A percentile compares a stretch with the other conserved stretches of the same genome.
phyloP scores from a whole-genome alignment of 2,888 invertebrate genomes.

The Carabus problematicus region DNA sequence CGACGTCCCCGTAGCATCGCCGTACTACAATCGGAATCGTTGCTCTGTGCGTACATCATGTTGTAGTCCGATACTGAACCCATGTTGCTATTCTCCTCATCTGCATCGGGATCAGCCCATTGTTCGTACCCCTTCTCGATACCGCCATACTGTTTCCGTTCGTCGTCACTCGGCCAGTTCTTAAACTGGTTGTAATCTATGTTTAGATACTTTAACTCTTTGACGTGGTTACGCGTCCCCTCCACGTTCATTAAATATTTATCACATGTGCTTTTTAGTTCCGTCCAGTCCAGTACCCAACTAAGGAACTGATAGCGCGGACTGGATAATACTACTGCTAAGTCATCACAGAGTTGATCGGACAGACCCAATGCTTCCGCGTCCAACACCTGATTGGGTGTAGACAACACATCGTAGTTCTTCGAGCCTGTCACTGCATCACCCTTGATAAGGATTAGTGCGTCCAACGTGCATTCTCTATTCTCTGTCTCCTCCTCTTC shows the following conservation, averaged over 20 bases:
- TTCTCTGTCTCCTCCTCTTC: conserved; percentile 57
- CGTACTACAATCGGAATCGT: conserved; percentile 18
- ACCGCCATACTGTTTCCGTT: conserved; percentile 46
- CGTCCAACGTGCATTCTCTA: conserved; percentile 51
- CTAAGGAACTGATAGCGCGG: conserved; percentile 75
- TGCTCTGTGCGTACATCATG: conserved; percentile 21
- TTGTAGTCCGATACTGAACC: conserved; percentile 22
- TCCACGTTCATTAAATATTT: conserved; percentile 64
- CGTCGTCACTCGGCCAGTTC: conserved; percentile 63
- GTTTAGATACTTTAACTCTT: conserved; percentile 77
- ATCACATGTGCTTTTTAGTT: conserved; percentile 65
- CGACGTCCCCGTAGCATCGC: conserved; percentile 45
- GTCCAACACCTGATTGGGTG: conserved; percentile 58
- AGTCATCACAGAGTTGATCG: conserved; percentile 72
- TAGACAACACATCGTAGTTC: conserved; percentile 52
- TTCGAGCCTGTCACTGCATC: conserved; percentile 59
- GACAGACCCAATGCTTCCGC: conserved; percentile 72
- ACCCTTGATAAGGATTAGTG: conserved; percentile 64
- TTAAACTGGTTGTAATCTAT: conserved; percentile 74
- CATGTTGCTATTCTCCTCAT: conserved; percentile 27
- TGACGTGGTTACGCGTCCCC: conserved; percentile 70
- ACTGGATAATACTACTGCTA: conserved; percentile 73
- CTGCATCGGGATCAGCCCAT: conserved; percentile 42
- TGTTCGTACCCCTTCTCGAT: conserved; percentile 49
- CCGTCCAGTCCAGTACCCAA: conserved; percentile 71